These are phyloP conservation scores for Theodoxus fluviatilis DNA, from an alignment of 2,888 invertebrate species.

Conservation along the genomic window DNA sequence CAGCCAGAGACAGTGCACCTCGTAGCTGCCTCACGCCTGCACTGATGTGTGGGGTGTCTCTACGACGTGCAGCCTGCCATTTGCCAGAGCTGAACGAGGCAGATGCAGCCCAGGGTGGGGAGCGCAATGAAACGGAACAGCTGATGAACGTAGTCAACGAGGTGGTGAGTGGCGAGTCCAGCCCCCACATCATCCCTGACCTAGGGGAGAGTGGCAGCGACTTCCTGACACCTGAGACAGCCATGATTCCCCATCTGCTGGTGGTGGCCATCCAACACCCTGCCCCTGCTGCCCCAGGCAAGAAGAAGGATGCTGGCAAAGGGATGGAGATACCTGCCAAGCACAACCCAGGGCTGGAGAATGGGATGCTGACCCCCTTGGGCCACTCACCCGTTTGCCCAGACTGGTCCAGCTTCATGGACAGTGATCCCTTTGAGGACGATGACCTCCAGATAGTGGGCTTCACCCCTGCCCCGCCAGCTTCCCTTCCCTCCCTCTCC, in stretches of 20 bases:
- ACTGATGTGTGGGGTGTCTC: conserved; percentile 65
- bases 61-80: conserved; percentile 44
- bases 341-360: no score
- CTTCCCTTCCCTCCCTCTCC: no score
- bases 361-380: no score
- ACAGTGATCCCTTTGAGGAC: conserved; percentile 35
- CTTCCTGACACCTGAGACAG: conserved; percentile 27
- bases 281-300: no score
- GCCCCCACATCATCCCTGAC: conserved; percentile 31
- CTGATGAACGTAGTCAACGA: conserved; percentile 82
- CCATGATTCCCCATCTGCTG: conserved; percentile 25
- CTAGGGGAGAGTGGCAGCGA: conserved; percentile 29
- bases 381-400: no score
- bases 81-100: conserved; percentile 36
- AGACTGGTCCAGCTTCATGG: conserved; percentile 31
- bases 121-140: conserved; percentile 69
- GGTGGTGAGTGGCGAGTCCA: conserved; percentile 69
- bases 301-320: conserved; percentile 24
- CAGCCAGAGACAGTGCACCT: conserved; percentile 15
- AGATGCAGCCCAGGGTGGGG: conserved; percentile 35
- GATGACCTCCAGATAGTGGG: conserved; percentile 57
- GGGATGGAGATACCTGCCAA: no score
- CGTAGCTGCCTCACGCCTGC: conserved; percentile 29
- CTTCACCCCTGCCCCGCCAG: conserved; percentile 51
- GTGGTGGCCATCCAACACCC: conserved; percentile 26